Evolutionary conservation across 2,113 vertebrate genomes (phyloP), one percentile per base, ranked within the genome.

Genomic region (Tricholaema leucomelas): DNA sequence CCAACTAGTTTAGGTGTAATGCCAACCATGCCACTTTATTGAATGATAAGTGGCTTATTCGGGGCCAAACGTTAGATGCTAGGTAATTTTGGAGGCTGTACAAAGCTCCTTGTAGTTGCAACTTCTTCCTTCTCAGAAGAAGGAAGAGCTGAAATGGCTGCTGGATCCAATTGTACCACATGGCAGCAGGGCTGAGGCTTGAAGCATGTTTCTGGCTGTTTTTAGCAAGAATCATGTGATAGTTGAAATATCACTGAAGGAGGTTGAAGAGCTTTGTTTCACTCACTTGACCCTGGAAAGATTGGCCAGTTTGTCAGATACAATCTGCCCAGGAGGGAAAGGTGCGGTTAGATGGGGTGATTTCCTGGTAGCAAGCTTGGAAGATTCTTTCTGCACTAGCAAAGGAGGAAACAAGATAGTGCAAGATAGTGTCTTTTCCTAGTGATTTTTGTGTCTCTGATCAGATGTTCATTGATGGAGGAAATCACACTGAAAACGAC

Each of bases 371-470:
- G 30, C 10, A 35, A 30, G 40, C n/a, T 33, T 38, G 31, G 36
- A 54, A 33, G 21, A 27, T 1, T 18, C 35, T 74, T 15, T 5
- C 20, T 44, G 55, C 23, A 3, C 5, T 7, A 9, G 20, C 33
- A 24, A 21, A 59, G 40, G 12, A 25, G 3, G 44, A 35, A 84
- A 19, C 0, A 5, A 20, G 21, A 5, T 4, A 4, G 25, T 2
- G 9, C 21, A 40, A 10, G n/a, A n/a, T n/a, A 7, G 33, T 20
- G 8, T 25, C 31, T 79, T 81, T 81, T 59, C 31, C 25, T 40
- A 3, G 44, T 66, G 75, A 21, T 82, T 92, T 75, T 64, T 87
- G 9, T 58, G 6, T 31, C 35, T 86, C 54, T 71, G 73, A 4
- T 80, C 82, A 42, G 42, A 58, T 19, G 20, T 50, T 56, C 25